Conservation (phyloP, 1,140 invertebrate genomes). For the Matsumurasca onukii region DNA sequence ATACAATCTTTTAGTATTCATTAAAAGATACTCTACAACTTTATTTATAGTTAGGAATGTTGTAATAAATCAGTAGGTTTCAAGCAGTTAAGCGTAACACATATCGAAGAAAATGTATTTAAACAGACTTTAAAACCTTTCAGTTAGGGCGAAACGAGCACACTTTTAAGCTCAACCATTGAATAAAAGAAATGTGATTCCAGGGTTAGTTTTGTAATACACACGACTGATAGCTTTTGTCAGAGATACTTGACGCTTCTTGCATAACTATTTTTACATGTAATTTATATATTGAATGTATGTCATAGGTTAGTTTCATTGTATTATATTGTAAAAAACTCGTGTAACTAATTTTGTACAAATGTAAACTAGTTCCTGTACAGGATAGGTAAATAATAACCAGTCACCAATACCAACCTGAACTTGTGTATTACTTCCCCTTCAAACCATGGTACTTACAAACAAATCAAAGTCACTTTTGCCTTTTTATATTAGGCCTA, state of each 20-base stretch:
- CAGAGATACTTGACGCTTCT: conserved; percentile 24
- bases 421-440: neutral
- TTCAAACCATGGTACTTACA: neutral
- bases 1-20: too few relatives aligned
- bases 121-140: too few relatives aligned
- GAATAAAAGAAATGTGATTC: conserved; percentile 7
- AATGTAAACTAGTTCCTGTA: conserved; percentile 26
- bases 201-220: conserved; percentile 11
- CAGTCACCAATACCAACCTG: conserved; percentile 17
- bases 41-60: too few relatives aligned
- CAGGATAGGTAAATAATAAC: conserved; percentile 21
- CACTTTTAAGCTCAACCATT: too few relatives aligned
- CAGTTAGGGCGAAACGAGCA: too few relatives aligned
- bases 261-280: conserved; percentile 27
- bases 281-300: conserved; percentile 24
- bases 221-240: conserved; percentile 26
- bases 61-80: too few relatives aligned
- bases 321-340: conserved; percentile 16
- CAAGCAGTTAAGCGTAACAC: too few relatives aligned
- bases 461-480: neutral
- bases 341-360: conserved; percentile 25
- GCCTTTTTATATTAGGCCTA: too few relatives aligned
- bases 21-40: too few relatives aligned
- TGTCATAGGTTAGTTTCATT: conserved; percentile 15
- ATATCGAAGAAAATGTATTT: too few relatives aligned